Conservation (phyloP, 2,888 invertebrate genomes). For the Drosophila aldrichi region DNA sequence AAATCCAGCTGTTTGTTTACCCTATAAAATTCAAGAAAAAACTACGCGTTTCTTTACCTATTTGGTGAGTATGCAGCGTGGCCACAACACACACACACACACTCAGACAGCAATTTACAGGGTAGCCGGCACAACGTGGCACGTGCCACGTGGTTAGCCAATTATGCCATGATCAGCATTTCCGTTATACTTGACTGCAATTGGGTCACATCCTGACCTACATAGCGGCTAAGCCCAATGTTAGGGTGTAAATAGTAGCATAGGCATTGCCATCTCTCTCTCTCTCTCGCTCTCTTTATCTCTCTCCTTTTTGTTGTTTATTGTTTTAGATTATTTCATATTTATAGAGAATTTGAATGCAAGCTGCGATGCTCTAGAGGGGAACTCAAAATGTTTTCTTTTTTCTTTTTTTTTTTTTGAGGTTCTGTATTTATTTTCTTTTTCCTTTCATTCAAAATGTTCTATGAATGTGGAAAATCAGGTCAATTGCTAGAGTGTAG, state of each 20-base stretch:
- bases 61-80: conserved; percentile 30
- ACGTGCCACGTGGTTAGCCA: conserved; percentile 7
- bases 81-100: not conserved
- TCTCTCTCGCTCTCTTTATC: not conserved
- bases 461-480: not conserved
- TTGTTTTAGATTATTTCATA: conserved; percentile 7
- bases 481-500: conserved; percentile 2
- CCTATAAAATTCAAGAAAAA: not conserved
- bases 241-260: conserved; percentile 1
- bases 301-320: not conserved
- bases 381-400: not conserved
- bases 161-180: conserved; percentile 8
- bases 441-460: not conserved
- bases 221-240: not conserved
- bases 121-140: conserved; percentile 15
- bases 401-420: not conserved
- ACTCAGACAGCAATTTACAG: conserved; percentile 4
- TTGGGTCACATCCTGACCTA: conserved; percentile 14
- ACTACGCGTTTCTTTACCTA: conserved; percentile 9
- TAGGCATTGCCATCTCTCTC: not conserved
- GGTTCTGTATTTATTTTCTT: not conserved
- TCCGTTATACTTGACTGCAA: not conserved
- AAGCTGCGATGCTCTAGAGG: not conserved
- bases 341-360: not conserved
- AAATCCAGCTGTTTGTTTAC: conserved; percentile 6